These are phyloP conservation scores for Epizoanthus rinbou DNA, from an alignment of 92 coral and sea anemone genomes.

Conservation along the genomic window DNA sequence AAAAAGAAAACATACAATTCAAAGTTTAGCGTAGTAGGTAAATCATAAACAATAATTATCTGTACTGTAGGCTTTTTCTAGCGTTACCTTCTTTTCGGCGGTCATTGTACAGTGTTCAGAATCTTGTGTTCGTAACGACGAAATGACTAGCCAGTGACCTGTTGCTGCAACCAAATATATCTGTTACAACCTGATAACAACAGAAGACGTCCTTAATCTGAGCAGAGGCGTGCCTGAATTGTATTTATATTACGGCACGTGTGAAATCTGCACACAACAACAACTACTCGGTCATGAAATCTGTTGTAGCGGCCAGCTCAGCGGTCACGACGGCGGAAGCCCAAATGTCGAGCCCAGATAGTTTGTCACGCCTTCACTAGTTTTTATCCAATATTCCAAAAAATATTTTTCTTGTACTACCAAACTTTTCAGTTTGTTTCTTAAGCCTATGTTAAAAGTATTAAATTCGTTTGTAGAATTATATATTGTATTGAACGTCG, in stretches of 20 bases:
- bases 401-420: not conserved
- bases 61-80: too few relatives aligned
- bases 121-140: not conserved
- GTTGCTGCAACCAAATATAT: not conserved
- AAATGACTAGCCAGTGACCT: not conserved
- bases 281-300: constrained; percentile 16
- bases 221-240: not conserved
- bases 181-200: not conserved
- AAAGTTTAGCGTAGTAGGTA: too few relatives aligned
- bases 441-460: not conserved
- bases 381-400: not conserved
- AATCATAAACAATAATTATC: too few relatives aligned
- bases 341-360: not conserved
- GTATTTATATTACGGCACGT: constrained; percentile 7
- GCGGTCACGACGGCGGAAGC: constrained; percentile 33
- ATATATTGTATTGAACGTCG: constrained; percentile 15
- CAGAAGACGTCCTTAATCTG: not conserved
- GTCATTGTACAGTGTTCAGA: not conserved
- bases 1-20: too few relatives aligned
- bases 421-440: constrained; percentile 3
- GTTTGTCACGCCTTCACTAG: not conserved
- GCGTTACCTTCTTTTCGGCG: constrained; percentile 13
- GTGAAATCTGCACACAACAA: not conserved
- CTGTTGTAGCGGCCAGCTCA: not conserved
- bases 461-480: constrained; percentile 8